Percentiles rank a stretch among this genome's conserved stretches.
These are phyloP conservation scores for Steinernema carpocapsae DNA, from an alignment of 2,888 invertebrate species.

Conservation along the genomic window DNA sequence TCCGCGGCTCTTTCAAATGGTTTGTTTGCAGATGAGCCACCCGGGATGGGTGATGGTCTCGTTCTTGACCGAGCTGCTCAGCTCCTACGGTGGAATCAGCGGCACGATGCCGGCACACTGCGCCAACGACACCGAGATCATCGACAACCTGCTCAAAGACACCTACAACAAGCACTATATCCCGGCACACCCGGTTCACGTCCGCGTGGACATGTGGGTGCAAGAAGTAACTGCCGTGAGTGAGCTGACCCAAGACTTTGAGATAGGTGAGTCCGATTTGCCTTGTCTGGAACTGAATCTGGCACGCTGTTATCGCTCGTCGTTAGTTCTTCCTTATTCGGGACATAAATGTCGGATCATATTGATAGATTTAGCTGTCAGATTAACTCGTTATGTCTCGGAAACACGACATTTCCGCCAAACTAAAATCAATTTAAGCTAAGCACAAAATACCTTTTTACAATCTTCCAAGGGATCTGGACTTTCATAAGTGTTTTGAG, in stretches of 20 bases:
- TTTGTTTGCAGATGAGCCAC: constrained; percentile 61
- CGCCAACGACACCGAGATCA: constrained; percentile 68
- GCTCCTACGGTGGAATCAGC: constrained; percentile 56
- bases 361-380: too few species aligned
- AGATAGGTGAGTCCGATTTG: constrained; percentile 56
- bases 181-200: constrained; percentile 66
- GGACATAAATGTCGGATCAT: too few species aligned
- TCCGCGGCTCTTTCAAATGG: not conserved
- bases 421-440: too few species aligned
- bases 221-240: constrained; percentile 69
- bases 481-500: too few species aligned
- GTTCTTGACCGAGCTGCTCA: constrained; percentile 66
- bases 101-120: constrained; percentile 51
- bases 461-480: too few species aligned
- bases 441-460: too few species aligned
- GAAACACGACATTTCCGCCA: too few species aligned
- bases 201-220: constrained; percentile 68
- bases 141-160: constrained; percentile 64
- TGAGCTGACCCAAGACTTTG: constrained; percentile 68
- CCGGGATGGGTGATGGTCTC: constrained; percentile 69
- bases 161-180: constrained; percentile 68
- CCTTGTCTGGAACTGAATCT: not conserved
- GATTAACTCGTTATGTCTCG: too few species aligned
- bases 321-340: too few species aligned
- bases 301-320: not conserved